Conservation (phyloP, 1,140 invertebrate species). For the Fopius arisanus region DNA sequence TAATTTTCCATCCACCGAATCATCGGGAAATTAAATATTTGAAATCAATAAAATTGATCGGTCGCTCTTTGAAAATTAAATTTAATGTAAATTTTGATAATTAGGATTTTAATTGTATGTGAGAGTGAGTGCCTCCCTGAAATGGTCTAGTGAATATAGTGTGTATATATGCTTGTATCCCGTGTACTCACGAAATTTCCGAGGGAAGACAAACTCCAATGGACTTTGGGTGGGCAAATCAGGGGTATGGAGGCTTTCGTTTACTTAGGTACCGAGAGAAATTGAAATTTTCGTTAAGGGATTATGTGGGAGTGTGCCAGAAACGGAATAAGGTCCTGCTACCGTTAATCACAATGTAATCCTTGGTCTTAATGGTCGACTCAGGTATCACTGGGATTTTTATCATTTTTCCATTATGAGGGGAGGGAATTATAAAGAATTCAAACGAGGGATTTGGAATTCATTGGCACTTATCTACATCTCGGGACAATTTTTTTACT, state of each 20-base stretch:
- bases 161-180: constrained; percentile 14
- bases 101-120: constrained; percentile 14
- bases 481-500: not conserved
- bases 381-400: constrained; percentile 17
- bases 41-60: not conserved
- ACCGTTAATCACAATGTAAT: constrained; percentile 63
- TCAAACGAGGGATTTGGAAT: not conserved
- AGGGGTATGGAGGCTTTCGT: constrained; percentile 36
- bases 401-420: constrained; percentile 4
- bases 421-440: not conserved
- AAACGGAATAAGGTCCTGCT: constrained; percentile 40
- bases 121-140: not conserved
- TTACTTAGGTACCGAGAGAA: constrained; percentile 62
- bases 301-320: constrained; percentile 53
- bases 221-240: constrained; percentile 15
- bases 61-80: not conserved
- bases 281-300: constrained; percentile 64
- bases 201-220: constrained; percentile 26
- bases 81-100: constrained; percentile 12
- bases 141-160: not conserved
- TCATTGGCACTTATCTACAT: not conserved
- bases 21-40: not conserved
- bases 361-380: constrained; percentile 53
- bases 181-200: constrained; percentile 27
- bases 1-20: not conserved